phyloP scores from a whole-genome alignment of 2,113 vertebrate species.

The Aythya baeri region DNA sequence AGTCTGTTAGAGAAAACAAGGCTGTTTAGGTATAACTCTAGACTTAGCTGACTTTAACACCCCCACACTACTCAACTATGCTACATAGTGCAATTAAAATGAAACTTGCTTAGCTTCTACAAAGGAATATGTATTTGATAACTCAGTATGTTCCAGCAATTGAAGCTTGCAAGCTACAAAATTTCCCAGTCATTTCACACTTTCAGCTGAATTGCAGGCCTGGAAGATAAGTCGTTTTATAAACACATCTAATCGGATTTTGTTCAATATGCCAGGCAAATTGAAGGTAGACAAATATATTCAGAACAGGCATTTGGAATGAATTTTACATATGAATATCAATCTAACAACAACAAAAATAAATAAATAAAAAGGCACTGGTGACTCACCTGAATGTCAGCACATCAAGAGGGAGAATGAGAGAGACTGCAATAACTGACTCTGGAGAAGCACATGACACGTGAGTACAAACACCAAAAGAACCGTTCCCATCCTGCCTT shows the following conservation, averaged over 20 bases:
- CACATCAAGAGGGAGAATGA: neutral
- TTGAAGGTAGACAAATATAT: neutral
- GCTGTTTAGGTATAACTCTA: neutral
- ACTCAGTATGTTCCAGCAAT: neutral
- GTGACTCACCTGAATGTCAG: constrained; percentile 18
- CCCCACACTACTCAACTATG: neutral
- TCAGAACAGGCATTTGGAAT: constrained; percentile 10
- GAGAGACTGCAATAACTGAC: constrained; percentile 3
- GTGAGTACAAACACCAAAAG: neutral
- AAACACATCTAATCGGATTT: constrained; percentile 17
- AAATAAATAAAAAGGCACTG: neutral
- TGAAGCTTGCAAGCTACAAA: neutral
- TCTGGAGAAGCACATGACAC: neutral
- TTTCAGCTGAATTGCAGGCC: neutral
- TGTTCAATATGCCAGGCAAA: neutral
- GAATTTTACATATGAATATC: constrained; percentile 23
- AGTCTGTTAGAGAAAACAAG: neutral
- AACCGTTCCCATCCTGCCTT: neutral
- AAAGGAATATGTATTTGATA: neutral
- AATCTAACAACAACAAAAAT: constrained; percentile 1
- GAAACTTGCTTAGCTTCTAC: neutral
- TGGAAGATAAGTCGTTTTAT: neutral
- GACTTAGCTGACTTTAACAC: neutral
- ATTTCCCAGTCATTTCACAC: neutral
- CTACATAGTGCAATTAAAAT: neutral